Percentiles rank a stretch among this genome's conserved stretches.
Conservation (phyloP, 2,888 invertebrate species). For the Lasioglossum malachurum region DNA sequence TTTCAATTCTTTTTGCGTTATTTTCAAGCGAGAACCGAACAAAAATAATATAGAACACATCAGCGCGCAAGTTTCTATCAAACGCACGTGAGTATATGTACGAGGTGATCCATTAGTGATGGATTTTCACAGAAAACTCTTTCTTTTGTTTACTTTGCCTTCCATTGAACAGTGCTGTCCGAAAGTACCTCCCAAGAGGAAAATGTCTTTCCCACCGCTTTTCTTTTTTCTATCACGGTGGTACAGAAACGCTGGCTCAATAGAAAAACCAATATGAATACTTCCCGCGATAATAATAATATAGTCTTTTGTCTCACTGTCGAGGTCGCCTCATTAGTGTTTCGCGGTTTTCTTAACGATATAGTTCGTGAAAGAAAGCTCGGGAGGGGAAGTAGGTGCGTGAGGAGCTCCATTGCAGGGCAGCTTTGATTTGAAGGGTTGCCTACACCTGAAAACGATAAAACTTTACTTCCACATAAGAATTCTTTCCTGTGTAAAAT, state of each 20-base stretch:
- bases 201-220: background rate
- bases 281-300: conserved; percentile 11
- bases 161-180: conserved; percentile 4
- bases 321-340: conserved; percentile 1
- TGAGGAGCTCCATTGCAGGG: background rate
- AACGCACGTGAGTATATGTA: background rate
- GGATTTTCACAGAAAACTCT: background rate
- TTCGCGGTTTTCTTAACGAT: conserved; percentile 11
- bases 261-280: conserved; percentile 9
- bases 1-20: background rate
- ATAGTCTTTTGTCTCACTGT: conserved; percentile 6
- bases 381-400: background rate
- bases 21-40: background rate
- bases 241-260: background rate
- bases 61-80: background rate
- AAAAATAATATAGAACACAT: background rate
- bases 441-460: background rate
- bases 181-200: background rate
- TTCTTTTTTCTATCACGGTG: background rate
- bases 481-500: background rate
- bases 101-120: conserved; percentile 4
- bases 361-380: conserved; percentile 9
- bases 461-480: background rate
- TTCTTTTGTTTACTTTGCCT: background rate
- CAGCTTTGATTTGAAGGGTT: background rate